Evolutionary conservation across 2,888 invertebrate species (phyloP).

Genomic region (Blera fallax): DNA sequence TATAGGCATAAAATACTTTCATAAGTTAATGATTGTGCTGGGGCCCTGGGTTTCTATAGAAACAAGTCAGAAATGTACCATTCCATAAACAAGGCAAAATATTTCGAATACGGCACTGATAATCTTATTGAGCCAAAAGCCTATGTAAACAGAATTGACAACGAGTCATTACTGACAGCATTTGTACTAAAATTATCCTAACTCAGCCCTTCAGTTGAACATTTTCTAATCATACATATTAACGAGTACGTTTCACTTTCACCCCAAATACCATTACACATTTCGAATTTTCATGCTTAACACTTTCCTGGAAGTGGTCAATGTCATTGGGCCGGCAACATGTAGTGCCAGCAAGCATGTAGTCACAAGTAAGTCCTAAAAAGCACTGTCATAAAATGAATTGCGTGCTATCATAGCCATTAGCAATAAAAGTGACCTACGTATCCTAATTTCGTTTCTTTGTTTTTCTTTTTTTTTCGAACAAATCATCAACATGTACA

Average conservation of each 20-base stretch:
- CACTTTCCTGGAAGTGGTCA: neutral
- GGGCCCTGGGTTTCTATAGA: too few relatives aligned
- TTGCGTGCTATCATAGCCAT: constrained; percentile 33
- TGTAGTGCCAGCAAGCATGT: neutral
- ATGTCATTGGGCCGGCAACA: neutral
- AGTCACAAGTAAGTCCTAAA: neutral
- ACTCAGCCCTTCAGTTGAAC: neutral
- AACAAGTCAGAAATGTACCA: too few relatives aligned
- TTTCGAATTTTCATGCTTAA: neutral
- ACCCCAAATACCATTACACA: neutral
- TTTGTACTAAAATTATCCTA: too few relatives aligned
- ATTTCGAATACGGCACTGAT: too few relatives aligned
- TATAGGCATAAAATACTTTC: too few relatives aligned
- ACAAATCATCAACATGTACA: constrained; percentile 14
- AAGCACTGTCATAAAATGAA: constrained; percentile 1
- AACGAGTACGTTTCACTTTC: neutral
- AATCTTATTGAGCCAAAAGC: too few relatives aligned
- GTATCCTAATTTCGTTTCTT: neutral
- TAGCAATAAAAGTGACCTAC: constrained; percentile 39
- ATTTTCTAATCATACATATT: neutral
- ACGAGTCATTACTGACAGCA: too few relatives aligned
- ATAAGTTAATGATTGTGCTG: too few relatives aligned
- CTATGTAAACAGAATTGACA: too few relatives aligned
- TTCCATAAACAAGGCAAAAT: too few relatives aligned
- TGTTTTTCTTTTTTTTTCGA: neutral